phyloP scores from a whole-genome alignment of 2,113 vertebrate species.

The Hippocampus abdominalis region DNA sequence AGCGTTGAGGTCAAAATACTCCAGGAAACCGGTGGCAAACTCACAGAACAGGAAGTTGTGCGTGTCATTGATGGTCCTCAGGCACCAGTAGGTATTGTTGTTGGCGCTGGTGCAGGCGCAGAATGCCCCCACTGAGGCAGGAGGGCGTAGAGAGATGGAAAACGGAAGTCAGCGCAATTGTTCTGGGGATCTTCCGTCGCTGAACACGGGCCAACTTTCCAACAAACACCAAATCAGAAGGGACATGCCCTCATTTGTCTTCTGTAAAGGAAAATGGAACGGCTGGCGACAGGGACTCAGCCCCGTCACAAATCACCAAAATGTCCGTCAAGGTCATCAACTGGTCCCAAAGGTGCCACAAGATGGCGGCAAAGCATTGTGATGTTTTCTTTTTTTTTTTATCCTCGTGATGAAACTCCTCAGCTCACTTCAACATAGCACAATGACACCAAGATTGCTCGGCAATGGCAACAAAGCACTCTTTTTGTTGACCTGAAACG shows the following conservation, averaged over 20 bases:
- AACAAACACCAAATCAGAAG: not conserved
- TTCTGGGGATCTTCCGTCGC: conserved; percentile 12
- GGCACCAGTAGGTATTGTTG: conserved; percentile 97
- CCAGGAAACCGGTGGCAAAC: conserved; percentile 95
- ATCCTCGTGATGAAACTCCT: no score
- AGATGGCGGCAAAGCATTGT: no score
- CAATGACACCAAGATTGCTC: no score
- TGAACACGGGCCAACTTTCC: not conserved
- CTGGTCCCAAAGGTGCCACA: no score
- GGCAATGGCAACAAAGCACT: no score
- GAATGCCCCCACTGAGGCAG: conserved; percentile 87
- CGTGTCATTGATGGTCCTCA: conserved; percentile 94
- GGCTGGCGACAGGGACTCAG: not conserved
- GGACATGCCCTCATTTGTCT: not conserved
- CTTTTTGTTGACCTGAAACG: not conserved
- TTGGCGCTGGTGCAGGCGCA: conserved; percentile 98
- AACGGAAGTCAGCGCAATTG: conserved; percentile 32
- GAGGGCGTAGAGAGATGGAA: conserved; percentile 12
- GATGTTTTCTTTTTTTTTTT: no score
- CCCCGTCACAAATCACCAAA: not conserved
- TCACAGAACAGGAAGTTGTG: conserved; percentile 99
- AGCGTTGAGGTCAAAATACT: conserved; percentile 95
- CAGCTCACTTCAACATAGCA: no score
- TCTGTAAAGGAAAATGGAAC: no score
- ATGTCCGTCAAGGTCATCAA: no score